Evolutionary conservation across 2,113 vertebrate species (phyloP).

Genomic region (Polypterus bichir): DNA sequence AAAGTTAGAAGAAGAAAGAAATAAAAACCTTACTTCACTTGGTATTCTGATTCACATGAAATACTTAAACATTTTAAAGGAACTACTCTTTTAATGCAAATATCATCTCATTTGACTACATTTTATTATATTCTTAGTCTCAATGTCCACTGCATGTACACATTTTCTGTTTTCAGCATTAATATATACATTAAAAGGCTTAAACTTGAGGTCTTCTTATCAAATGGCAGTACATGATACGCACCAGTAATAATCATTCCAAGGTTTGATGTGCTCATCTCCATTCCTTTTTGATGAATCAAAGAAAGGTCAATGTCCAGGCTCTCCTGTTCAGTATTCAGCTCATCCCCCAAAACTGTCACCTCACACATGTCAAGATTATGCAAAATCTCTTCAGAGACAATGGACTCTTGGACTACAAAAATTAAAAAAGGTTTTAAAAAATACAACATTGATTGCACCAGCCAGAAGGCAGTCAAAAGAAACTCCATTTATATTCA

Average conservation of each 20-base stretch:
- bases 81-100: too few relatives aligned
- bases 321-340: slow-evolving; percentile 79
- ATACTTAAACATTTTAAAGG: too few relatives aligned
- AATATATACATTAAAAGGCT: background rate
- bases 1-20: too few relatives aligned
- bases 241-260: slow-evolving; percentile 80
- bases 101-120: too few relatives aligned
- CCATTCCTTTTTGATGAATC: slow-evolving; percentile 74
- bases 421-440: slow-evolving; percentile 4
- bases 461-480: too few relatives aligned
- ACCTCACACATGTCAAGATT: slow-evolving; percentile 92
- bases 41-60: too few relatives aligned
- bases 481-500: too few relatives aligned
- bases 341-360: slow-evolving; percentile 72
- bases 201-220: background rate
- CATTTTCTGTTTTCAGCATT: background rate
- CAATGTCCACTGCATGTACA: background rate
- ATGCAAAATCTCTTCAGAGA: slow-evolving; percentile 95
- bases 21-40: too few relatives aligned
- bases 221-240: background rate
- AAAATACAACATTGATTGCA: background rate
- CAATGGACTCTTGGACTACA: slow-evolving; percentile 88
- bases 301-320: slow-evolving; percentile 72
- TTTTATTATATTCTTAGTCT: background rate
- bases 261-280: slow-evolving; percentile 73